Conservation (phyloP, 2,113 vertebrate genomes). For the Tragelaphus scriptus region DNA sequence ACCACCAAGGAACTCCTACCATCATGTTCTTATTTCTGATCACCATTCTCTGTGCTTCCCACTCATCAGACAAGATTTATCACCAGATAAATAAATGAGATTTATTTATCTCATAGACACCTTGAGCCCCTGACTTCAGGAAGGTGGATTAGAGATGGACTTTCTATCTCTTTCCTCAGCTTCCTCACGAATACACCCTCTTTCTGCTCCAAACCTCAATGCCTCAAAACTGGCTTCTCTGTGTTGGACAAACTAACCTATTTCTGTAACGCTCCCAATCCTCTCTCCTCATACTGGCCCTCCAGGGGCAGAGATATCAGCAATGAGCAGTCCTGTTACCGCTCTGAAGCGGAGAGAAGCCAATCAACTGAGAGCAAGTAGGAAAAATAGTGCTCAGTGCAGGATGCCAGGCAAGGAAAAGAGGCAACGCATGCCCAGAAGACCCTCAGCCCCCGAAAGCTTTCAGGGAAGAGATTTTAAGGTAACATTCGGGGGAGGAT, state of each 20-base stretch:
- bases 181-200: neutral
- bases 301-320: neutral
- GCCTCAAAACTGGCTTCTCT: neutral
- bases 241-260: neutral
- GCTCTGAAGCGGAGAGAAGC: neutral
- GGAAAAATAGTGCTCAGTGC: neutral
- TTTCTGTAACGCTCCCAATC: neutral
- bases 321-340: neutral
- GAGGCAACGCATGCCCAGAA: neutral
- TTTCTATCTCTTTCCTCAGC: neutral
- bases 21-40: neutral
- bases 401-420: neutral
- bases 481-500: neutral
- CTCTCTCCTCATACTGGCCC: neutral
- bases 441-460: accelerated
- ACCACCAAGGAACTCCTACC: neutral
- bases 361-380: neutral
- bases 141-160: neutral
- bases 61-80: neutral
- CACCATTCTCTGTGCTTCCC: neutral
- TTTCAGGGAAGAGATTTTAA: neutral
- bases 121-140: neutral
- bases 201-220: neutral
- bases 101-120: neutral
- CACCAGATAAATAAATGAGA: neutral